Base-by-base conservation (phyloP, 2,797 vertebrate species). In the Microcaecilia unicolor region DNA sequence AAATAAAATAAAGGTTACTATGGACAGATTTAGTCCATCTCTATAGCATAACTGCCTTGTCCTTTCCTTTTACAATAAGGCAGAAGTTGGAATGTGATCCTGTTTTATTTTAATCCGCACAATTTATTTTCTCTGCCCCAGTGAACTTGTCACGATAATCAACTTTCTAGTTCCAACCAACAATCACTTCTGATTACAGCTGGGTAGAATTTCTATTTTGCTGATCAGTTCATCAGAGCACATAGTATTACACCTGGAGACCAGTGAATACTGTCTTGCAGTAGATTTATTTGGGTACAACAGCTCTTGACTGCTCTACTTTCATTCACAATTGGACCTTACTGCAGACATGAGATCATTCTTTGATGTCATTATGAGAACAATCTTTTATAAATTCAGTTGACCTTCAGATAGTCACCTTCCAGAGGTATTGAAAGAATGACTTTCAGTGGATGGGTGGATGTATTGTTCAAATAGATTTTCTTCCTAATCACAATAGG, bases 111-210 rank as follows among this genome's bases (percentile, higher is more conserved):
- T 78, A 78, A 76, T 41, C 38, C 51, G 69, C 56, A 53, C 47
- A 71, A 68, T 71, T 78, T 80, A 83, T 86, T 81, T 81, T 72
- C 69, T 74, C 67, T 67, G 64, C 45, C 64, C 64, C 63, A 78
- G 62, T 44, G 57, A 75, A 73, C 75, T 82, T 86, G 73, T 74
- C 64, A 39, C 75, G 67, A 67, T 84, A 85, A 85, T 87, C 77
- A 80, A 71, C 65, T 76, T 83, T 81, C 76, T 78, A 75, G 74
- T 80, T 63, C 77, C 61, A 73, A 43, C 58, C 64, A 77, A 81
- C 85, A 70, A 79, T 89, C 81, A 81, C 42, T 74, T 51, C 74
- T 78, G 66, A 80, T 76, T 74, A 72, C 67, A 67, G 77, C 67
- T 74, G 62, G 63, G 55, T 41, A 67, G 47, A 67, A 69, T 57